These are phyloP conservation scores for Chondrilla cf. caribensis DNA, from an alignment of 37 sponge, comb jelly and placozoan genomes.

Conservation along the genomic window DNA sequence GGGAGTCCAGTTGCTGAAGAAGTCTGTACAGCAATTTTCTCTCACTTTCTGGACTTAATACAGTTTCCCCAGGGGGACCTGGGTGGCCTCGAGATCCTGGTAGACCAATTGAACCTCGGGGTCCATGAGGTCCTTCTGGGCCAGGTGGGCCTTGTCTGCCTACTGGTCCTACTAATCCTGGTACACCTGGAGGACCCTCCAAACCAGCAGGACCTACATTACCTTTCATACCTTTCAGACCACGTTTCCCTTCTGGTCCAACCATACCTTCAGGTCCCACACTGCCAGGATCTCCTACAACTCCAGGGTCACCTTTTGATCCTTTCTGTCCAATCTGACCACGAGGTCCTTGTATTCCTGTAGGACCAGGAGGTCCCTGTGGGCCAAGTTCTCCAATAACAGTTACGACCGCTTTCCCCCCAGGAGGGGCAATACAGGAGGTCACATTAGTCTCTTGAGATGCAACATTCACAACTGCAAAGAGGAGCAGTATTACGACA, in stretches of 20 bases:
- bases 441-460: not conserved
- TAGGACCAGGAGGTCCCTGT: not conserved
- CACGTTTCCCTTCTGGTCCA: not conserved
- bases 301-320: not conserved
- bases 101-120: not conserved
- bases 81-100: not conserved
- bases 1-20: too few species aligned
- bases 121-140: not conserved
- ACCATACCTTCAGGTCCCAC: not conserved
- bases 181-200: not conserved
- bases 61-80: not conserved
- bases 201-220: not conserved
- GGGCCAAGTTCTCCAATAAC: not conserved
- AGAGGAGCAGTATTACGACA: too few species aligned
- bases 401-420: not conserved
- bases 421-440: constrained; percentile 1
- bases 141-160: not conserved
- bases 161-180: not conserved
- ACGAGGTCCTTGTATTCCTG: not conserved
- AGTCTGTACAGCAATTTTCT: not conserved
- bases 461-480: too few species aligned
- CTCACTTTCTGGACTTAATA: not conserved
- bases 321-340: not conserved
- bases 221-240: not conserved
- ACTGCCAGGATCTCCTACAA: not conserved